A percentile compares a stretch with the other conserved stretches of the same genome.
These are phyloP conservation scores for Rhinogobio ventralis DNA, from an alignment of 2,797 vertebrate genomes.

Conservation along the genomic window DNA sequence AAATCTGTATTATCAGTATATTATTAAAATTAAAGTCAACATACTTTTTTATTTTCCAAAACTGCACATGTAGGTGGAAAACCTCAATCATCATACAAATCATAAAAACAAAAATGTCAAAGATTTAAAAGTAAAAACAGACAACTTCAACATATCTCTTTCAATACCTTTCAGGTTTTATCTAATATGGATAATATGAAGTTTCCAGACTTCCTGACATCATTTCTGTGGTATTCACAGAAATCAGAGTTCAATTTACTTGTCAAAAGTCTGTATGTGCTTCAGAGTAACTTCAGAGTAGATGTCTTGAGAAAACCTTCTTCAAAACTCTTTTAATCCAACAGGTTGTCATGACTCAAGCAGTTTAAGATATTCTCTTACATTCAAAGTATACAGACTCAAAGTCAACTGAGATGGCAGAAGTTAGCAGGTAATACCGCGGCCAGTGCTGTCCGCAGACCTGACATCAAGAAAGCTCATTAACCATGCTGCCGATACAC, in stretches of 20 bases:
- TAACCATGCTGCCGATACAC: constrained; percentile 21
- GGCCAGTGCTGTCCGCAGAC: neutral
- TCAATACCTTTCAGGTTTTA: neutral
- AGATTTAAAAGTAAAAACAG: neutral
- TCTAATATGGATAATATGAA: neutral
- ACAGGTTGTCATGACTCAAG: neutral
- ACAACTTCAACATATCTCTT: neutral
- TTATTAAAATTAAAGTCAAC: constrained; percentile 69
- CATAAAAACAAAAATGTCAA: neutral
- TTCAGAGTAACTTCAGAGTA: neutral
- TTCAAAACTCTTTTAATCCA: neutral
- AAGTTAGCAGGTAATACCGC: neutral
- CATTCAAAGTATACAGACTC: neutral
- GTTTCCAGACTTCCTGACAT: neutral
- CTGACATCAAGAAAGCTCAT: constrained; percentile 28
- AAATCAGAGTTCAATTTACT: neutral
- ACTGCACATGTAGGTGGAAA: neutral
- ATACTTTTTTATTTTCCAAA: neutral
- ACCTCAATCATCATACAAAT: neutral
- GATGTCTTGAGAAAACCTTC: neutral
- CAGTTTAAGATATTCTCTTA: constrained; percentile 4
- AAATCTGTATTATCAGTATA: constrained; percentile 63
- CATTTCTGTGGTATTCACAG: neutral
- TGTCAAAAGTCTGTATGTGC: neutral
- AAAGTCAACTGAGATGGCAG: neutral